phyloP scores from a whole-genome alignment of 2,113 vertebrate species.

The Cathartes aura region DNA sequence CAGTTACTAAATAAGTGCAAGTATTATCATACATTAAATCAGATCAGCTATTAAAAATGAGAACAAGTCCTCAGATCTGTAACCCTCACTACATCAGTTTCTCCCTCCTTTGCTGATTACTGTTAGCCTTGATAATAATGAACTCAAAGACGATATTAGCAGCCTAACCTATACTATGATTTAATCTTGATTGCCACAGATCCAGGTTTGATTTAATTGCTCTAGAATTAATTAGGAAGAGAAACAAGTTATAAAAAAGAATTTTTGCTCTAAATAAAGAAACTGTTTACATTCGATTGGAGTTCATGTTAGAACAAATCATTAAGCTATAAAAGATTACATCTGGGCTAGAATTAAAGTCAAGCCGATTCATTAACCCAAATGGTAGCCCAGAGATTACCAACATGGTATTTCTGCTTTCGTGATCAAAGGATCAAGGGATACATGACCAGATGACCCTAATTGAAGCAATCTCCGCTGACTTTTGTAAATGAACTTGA shows the following conservation, averaged over 20 bases:
- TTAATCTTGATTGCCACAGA: slow-evolving; percentile 71
- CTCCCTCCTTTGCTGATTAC: slow-evolving; percentile 67
- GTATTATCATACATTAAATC: slow-evolving; percentile 73
- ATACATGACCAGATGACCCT: slow-evolving; percentile 72
- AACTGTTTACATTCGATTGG: slow-evolving; percentile 69
- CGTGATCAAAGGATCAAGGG: slow-evolving; percentile 65
- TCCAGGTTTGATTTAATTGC: slow-evolving; percentile 72
- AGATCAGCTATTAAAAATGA: slow-evolving; percentile 69
- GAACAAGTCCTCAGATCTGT: slow-evolving; percentile 62
- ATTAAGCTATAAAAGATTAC: slow-evolving; percentile 74
- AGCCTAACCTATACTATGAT: slow-evolving; percentile 55
- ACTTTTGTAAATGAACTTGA: slow-evolving; percentile 47
- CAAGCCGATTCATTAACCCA: slow-evolving; percentile 76
- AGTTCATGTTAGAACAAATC: slow-evolving; percentile 71
- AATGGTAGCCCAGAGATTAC: slow-evolving; percentile 70
- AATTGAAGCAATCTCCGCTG: slow-evolving; percentile 59
- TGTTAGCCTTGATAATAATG: slow-evolving; percentile 74
- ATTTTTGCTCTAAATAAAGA: slow-evolving; percentile 68
- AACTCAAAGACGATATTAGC: slow-evolving; percentile 67
- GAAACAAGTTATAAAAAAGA: slow-evolving; percentile 72
- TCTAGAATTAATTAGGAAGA: slow-evolving; percentile 76
- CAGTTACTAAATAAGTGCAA: slow-evolving; percentile 67
- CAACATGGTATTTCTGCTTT: slow-evolving; percentile 49
- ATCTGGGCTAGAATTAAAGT: slow-evolving; percentile 77
- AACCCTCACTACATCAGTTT: slow-evolving; percentile 52